A percentile compares a stretch with the other conserved stretches of the same genome.
These are phyloP conservation scores for Hiodon alosoides DNA, from an alignment of 2,113 vertebrate species.

Conservation along the genomic window DNA sequence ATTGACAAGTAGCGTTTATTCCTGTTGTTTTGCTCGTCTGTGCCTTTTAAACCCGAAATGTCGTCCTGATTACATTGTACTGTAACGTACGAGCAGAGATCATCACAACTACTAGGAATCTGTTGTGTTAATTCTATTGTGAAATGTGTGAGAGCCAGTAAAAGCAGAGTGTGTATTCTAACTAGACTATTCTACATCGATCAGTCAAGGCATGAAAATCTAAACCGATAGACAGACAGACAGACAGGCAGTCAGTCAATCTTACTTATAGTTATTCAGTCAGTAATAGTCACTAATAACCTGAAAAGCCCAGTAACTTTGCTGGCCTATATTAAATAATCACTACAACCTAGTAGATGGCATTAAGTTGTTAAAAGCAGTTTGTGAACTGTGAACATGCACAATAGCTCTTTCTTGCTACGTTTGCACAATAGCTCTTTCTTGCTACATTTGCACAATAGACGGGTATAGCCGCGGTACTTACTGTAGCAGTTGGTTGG, in stretches of 20 bases:
- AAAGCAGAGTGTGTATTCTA: too few relatives aligned
- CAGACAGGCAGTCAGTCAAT: too few relatives aligned
- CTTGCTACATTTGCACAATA: neutral
- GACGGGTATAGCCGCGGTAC: conserved; percentile 43
- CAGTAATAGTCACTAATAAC: too few relatives aligned
- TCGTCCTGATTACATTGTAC: conserved; percentile 35
- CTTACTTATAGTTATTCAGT: too few relatives aligned
- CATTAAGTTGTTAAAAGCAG: neutral
- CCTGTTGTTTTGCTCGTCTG: conserved; percentile 38
- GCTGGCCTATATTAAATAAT: too few relatives aligned
- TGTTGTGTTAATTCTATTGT: neutral
- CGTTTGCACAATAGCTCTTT: neutral
- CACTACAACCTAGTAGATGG: neutral
- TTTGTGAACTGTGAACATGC: neutral
- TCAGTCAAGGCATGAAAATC: too few relatives aligned
- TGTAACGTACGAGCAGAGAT: conserved; percentile 32
- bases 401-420: neutral
- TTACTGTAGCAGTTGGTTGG: conserved; percentile 94
- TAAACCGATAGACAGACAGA: too few relatives aligned
- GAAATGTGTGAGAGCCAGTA: neutral
- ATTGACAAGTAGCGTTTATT: conserved; percentile 45
- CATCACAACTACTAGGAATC: neutral
- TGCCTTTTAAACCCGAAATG: conserved; percentile 31
- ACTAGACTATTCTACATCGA: too few relatives aligned
- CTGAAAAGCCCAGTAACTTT: too few relatives aligned